These are phyloP conservation scores for Monochamus alternatus DNA, from an alignment of 2,888 invertebrate genomes.

Conservation along the genomic window DNA sequence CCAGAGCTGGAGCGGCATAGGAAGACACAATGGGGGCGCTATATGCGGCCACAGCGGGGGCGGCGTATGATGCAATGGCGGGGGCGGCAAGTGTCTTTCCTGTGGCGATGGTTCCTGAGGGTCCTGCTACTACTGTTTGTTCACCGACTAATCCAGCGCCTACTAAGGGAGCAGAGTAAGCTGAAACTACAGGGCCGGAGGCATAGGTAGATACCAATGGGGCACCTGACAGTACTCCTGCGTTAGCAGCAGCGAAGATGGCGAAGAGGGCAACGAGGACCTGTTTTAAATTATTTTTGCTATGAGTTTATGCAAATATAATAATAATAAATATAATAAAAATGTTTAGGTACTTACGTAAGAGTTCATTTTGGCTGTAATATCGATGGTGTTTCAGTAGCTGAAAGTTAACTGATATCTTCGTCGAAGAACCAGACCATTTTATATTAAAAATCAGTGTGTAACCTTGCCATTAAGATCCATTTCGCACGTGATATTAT, in stretches of 20 bases:
- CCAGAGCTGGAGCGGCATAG: background rate
- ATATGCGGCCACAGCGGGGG: slow-evolving; percentile 32
- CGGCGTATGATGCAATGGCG: slow-evolving; percentile 43
- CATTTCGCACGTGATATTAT: background rate
- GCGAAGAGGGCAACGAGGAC: slow-evolving; percentile 58
- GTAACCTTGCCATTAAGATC: background rate
- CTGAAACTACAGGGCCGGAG: slow-evolving; percentile 46
- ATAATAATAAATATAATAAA: too few species aligned
- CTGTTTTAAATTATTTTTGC: slow-evolving; percentile 39
- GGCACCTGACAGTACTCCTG: slow-evolving; percentile 32
- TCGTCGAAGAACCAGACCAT: background rate
- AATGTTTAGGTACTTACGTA: slow-evolving; percentile 54
- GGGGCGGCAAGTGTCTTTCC: slow-evolving; percentile 50
- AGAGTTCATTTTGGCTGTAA: slow-evolving; percentile 56
- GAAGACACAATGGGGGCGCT: slow-evolving; percentile 27
- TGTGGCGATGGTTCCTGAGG: slow-evolving; percentile 60
- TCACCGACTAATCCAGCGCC: slow-evolving; percentile 37
- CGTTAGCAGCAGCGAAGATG: slow-evolving; percentile 58
- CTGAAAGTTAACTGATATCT: background rate
- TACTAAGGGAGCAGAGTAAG: slow-evolving; percentile 41
- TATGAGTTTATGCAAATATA: too few species aligned
- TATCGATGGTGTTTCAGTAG: background rate
- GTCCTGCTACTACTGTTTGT: slow-evolving; percentile 56
- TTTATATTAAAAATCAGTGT: background rate
- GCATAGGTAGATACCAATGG: slow-evolving; percentile 45